Evolutionary conservation across 2,113 vertebrate genomes (phyloP).

Genomic region (Perca flavescens): DNA sequence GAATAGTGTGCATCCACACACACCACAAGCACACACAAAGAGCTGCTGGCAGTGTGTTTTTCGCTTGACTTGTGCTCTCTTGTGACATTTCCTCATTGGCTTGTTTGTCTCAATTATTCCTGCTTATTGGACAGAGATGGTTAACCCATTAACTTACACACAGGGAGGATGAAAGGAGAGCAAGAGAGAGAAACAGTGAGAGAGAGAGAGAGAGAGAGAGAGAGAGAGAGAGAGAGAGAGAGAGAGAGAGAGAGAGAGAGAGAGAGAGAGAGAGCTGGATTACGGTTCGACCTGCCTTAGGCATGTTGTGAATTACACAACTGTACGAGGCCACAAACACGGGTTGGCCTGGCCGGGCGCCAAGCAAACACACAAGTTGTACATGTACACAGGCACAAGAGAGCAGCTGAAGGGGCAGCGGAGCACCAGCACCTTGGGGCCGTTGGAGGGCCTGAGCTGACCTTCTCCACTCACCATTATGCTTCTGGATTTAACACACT

Average conservation of each 20-base stretch:
- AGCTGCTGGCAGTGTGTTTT: constrained; percentile 70
- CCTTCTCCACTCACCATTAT: constrained; percentile 61
- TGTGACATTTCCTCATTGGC: constrained; percentile 82
- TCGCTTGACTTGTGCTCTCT: constrained; percentile 77
- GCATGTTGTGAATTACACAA: constrained; percentile 75
- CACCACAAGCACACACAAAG: constrained; percentile 36
- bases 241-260: constrained; percentile 1
- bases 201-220: constrained; percentile 9
- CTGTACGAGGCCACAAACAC: constrained; percentile 66
- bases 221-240: neutral
- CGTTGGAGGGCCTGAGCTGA: constrained; percentile 65
- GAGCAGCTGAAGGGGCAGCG: constrained; percentile 65
- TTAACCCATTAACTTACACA: constrained; percentile 78
- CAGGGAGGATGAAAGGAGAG: constrained; percentile 46
- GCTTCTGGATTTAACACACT: constrained; percentile 58
- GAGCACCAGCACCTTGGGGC: constrained; percentile 59
- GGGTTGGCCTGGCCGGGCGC: constrained; percentile 54
- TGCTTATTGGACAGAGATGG: constrained; percentile 78
- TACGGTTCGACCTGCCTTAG: constrained; percentile 65
- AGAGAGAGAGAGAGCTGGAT: constrained; percentile 48
- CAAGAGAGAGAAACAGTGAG: neutral
- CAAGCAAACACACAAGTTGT: constrained; percentile 59
- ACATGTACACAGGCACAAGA: constrained; percentile 25
- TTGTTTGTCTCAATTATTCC: constrained; percentile 83
- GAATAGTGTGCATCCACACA: neutral